A percentile compares a stretch with the other conserved stretches of the same genome.
phyloP scores from a whole-genome alignment of 2,888 invertebrate genomes.

The Prosopocoilus inquinatus region DNA sequence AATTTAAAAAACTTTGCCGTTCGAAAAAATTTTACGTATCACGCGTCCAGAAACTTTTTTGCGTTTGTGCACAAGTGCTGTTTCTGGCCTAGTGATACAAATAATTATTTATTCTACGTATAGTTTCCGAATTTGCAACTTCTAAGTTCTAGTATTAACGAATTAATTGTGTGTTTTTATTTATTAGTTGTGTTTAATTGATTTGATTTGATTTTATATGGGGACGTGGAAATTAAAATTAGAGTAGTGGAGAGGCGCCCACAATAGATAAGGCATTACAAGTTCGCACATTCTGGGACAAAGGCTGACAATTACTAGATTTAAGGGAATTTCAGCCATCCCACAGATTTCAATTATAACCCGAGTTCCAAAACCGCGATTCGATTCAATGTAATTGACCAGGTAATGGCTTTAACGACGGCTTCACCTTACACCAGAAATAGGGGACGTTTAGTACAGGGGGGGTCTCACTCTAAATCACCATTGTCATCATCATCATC shows the following conservation, averaged over 20 bases:
- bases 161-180: too few relatives aligned
- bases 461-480: slow-evolving; percentile 43
- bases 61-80: too few relatives aligned
- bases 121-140: too few relatives aligned
- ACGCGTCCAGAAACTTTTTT: too few relatives aligned
- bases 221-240: too few relatives aligned
- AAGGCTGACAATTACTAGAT: slow-evolving; percentile 49
- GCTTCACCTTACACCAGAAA: slow-evolving; percentile 48
- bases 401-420: slow-evolving; percentile 51
- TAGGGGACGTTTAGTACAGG: slow-evolving; percentile 42
- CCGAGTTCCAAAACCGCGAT: slow-evolving; percentile 50
- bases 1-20: too few relatives aligned
- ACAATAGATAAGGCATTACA: slow-evolving; percentile 32
- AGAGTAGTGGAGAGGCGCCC: slow-evolving; percentile 18
- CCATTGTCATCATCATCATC: slow-evolving; percentile 35
- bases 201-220: too few relatives aligned
- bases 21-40: too few relatives aligned
- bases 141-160: too few relatives aligned
- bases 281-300: slow-evolving; percentile 29
- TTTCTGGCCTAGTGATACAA: too few relatives aligned
- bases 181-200: too few relatives aligned
- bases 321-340: slow-evolving; percentile 50
- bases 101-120: too few relatives aligned
- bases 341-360: slow-evolving; percentile 53
- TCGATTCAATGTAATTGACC: slow-evolving; percentile 52